Evolutionary conservation across 2,113 vertebrate genomes (phyloP), one percentile per base, ranked within the genome.

Genomic region (Epinephelus moara): DNA sequence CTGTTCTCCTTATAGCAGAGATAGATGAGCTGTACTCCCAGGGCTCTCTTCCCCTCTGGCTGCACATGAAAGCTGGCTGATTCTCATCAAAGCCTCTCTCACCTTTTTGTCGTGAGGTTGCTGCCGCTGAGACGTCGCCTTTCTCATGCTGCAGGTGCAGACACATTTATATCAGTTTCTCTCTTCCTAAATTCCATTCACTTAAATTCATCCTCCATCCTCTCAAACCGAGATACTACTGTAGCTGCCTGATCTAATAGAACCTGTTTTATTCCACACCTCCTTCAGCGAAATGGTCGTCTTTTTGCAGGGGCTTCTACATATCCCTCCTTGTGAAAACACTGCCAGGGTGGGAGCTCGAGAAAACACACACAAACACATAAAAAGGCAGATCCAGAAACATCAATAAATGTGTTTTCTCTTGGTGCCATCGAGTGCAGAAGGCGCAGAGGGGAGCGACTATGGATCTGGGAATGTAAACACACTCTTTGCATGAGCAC

Each of bases 21-120:
- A 80, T 83, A 49, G 93, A 90, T 90, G 88, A 90, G 85, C 78
- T 84, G 59, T 25, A 33, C 78, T 87, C 77, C 75, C 85, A 17
- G 70, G 75, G 78, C 85, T 73, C 77, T 75, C 75, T 80, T 69
- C 50, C 81, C 82, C 85, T 85, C 90, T 71, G 89, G 91, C 91
- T 88, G 76, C 88, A 88, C 86, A 91, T 91, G 84, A 92, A 91
- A 92, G 88, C 75, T 68, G 71, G 64, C 71, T 80, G 82, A 84
- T 85, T 86, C 68, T 67, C 90, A 93, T 91, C 91, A 91, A 92
- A 91, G 88, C 78, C 69, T 25, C 49, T 1, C 73, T 91, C 81
- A 82, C 90, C 87, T 88, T 85, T 86, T 63, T 76, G 85, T 86
- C 52, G 1, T 21, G 52, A 37, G 85, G 49, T 77, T 59, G 37